Evolutionary conservation across 2,113 vertebrate species (phyloP), one percentile per base, ranked within the genome.

Genomic region (Lagenorhynchus albirostris): DNA sequence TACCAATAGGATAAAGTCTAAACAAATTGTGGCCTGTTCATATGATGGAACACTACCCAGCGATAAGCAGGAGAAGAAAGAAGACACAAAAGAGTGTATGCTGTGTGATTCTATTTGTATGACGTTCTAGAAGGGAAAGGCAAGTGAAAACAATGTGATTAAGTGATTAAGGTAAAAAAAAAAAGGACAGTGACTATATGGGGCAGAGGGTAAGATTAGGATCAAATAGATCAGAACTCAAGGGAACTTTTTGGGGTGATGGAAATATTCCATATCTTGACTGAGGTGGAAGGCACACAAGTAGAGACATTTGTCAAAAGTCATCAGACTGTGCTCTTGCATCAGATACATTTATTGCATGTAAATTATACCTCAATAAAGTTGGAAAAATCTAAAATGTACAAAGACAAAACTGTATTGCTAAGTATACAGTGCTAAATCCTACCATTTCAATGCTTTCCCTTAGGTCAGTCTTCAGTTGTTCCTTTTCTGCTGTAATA

Each of bases 401-500:
- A 60, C 5, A 79, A 94, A 62, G 80, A 94, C 2, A 26, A 70
- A 89, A 91, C 93, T 1, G 8, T 20, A 84, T 6, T 21, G 36
- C 0, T 7, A 62, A 85, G 5, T 20, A 5, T 2, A 77, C 14
- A 58, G 53, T 58, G n/a, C 91, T 65, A 63, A 91, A 31, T 94
- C 97, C 9, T 93, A 98, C 98, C 82, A 79, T 97, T 31, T 98
- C 95, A 14, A 97, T 97, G 83, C 95, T 98, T 85, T 98, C 98
- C 33, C 6, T 55, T 26, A 97, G 94, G 41, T 98, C 97, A 25
- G 89, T 82, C 89, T 97, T 92, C 31, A 98, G 50, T 33, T 77
- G 97, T 17, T 98, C 96, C 62, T 94, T 98, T 86, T 98, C 97
- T 71, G 91, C 74, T 92, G 68, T 97, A 62, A 93, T 44, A 11